phyloP scores from a whole-genome alignment of 2,888 invertebrate species.

The Epinotia nisella region DNA sequence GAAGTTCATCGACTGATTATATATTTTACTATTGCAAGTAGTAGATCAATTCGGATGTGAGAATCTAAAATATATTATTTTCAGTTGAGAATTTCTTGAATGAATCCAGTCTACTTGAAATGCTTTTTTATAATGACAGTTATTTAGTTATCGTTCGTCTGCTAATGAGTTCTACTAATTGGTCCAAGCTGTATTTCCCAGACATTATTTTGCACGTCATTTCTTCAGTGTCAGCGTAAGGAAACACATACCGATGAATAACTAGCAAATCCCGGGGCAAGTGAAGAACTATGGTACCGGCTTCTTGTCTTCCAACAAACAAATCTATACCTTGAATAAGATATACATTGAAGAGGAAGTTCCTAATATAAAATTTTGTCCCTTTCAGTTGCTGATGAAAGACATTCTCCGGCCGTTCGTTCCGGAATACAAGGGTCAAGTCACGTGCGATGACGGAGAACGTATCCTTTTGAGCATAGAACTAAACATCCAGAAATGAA shows the following conservation, averaged over 20 bases:
- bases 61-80: neutral
- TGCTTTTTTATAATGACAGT: neutral
- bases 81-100: neutral
- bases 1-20: slow-evolving; percentile 36
- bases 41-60: neutral
- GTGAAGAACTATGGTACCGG: neutral
- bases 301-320: too few relatives aligned
- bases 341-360: neutral
- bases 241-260: neutral
- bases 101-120: too few relatives aligned
- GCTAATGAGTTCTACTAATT: neutral
- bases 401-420: slow-evolving; percentile 95
- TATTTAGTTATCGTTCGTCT: neutral
- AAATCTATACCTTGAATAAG: neutral
- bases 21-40: slow-evolving; percentile 6
- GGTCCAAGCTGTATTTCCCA: neutral
- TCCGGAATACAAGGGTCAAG: slow-evolving; percentile 96
- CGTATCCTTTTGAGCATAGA: slow-evolving; percentile 83
- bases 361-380: slow-evolving; percentile 45
- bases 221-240: neutral
- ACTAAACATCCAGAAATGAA: neutral
- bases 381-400: slow-evolving; percentile 89
- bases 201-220: neutral
- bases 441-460: slow-evolving; percentile 91
- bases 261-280: neutral